Conservation (phyloP, 2,888 invertebrate genomes). For the Melanostoma mellinum region DNA sequence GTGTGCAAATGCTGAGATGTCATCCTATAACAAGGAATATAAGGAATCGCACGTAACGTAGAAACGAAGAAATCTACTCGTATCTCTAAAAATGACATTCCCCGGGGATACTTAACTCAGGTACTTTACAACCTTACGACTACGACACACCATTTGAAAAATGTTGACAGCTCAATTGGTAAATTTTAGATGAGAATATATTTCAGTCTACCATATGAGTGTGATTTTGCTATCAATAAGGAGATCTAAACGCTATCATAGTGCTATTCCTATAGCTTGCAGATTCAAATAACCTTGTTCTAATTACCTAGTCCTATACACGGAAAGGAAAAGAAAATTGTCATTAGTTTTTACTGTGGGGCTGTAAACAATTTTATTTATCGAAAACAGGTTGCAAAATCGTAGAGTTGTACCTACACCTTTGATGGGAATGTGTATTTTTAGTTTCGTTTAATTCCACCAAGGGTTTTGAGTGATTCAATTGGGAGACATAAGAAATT, state of each 20-base stretch:
- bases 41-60: conserved; percentile 11
- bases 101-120: conserved; percentile 52
- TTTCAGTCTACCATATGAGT: neutral
- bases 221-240: neutral
- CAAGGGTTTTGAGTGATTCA: too few relatives aligned
- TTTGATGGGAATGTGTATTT: too few relatives aligned
- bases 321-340: conserved; percentile 43
- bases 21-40: conserved; percentile 32
- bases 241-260: neutral
- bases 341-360: conserved; percentile 18
- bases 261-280: neutral
- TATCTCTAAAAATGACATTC: conserved; percentile 50
- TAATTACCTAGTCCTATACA: conserved; percentile 47
- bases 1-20: conserved; percentile 40
- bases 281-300: conserved; percentile 38
- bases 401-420: too few relatives aligned
- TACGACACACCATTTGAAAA: conserved; percentile 32
- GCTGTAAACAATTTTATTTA: conserved; percentile 59
- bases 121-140: conserved; percentile 64
- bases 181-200: conserved; percentile 52
- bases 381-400: neutral
- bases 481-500: too few relatives aligned
- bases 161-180: conserved; percentile 69
- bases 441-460: too few relatives aligned
- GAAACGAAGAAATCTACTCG: neutral